Base-by-base conservation (phyloP, 2,113 vertebrate species). In the Guaruba guarouba region DNA sequence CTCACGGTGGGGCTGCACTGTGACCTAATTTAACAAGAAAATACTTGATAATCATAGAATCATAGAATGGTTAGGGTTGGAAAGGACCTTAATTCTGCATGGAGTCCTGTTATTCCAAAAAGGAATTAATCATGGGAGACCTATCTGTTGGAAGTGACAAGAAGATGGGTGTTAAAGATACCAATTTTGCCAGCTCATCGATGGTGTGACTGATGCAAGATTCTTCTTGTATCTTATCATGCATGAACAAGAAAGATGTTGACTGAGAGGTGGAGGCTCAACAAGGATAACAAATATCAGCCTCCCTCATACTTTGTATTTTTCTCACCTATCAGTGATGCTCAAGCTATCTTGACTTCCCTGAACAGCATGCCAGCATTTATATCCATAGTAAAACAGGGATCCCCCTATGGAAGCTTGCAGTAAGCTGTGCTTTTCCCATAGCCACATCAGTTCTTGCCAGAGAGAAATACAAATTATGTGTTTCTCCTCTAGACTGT, bases 151-250 rank as follows among this genome's bases (percentile, higher is more conserved):
- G 81, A 94, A 89, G 77, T 83, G 86, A 93, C 93, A 95, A 86
- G 82, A 79, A 93, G 96, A 96, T 31, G 83, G 89, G 89, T 55
- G 41, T 61, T 95, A 82, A 91, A 96, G 88, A 89, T 46, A 95
- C 28, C 79, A 83, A 44, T 82, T 92, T 90, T 92, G 93, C 82
- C 92, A 92, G 75, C 31, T 94, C 66, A 91, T 91, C 7, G 22
- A 88, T 41, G 44, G 63, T 18, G 31, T 78, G 76, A 90, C 90
- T 88, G 84, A 83, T 31, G 23, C 8, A 28, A 71, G 93, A 89
- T 95, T 92, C 86, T 88, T 95, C 93, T 91, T 61, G 68, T 89
- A 79, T 76, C 69, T 90, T 68, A 71, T 74, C 79, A 70, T 64
- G 82, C 70, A 39, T 23, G 67, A 90, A 92, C 39, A 82, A 94